phyloP scores from a whole-genome alignment of 2,888 invertebrate species.

The Melolontha melolontha region DNA sequence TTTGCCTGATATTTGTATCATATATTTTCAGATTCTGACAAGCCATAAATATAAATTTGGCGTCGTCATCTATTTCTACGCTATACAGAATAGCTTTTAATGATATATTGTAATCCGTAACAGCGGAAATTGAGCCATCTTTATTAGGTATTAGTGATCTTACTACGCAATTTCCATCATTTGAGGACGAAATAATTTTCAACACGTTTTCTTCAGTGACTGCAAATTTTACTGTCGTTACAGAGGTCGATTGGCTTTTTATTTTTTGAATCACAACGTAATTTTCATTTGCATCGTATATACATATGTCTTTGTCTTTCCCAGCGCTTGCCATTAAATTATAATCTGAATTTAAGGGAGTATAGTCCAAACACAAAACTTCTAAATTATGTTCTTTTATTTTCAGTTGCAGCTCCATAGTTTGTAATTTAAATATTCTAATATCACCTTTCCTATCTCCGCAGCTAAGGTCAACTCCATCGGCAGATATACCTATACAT shows the following conservation, averaged over 20 bases:
- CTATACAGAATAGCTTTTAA: constrained; percentile 7
- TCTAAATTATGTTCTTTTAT: constrained; percentile 8
- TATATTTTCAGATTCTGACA: constrained; percentile 27
- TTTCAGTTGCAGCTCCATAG: not conserved
- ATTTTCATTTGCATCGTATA: constrained; percentile 16
- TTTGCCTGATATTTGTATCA: not conserved
- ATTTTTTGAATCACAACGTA: constrained; percentile 13
- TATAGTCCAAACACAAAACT: constrained; percentile 19
- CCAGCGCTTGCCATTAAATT: constrained; percentile 21
- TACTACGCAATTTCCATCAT: constrained; percentile 11
- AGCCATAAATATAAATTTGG: constrained; percentile 20
- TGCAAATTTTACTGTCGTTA: constrained; percentile 21
- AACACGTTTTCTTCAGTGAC: not conserved
- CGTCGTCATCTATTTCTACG: not conserved
- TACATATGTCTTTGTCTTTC: constrained; percentile 22
- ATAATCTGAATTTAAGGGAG: constrained; percentile 4
- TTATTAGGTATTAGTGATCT: not conserved
- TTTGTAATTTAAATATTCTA: constrained; percentile 3
- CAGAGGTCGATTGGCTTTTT: constrained; percentile 18
- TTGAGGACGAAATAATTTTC: constrained; percentile 7
- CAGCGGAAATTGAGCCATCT: not conserved
- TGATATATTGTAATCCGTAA: not conserved
- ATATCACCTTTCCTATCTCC: constrained; percentile 19
- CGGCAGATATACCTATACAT: constrained; percentile 10
- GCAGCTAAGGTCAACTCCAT: constrained; percentile 14